Percentiles rank a stretch among this genome's conserved stretches.
phyloP scores from a whole-genome alignment of 2,113 vertebrate species.

The Hylia prasina region DNA sequence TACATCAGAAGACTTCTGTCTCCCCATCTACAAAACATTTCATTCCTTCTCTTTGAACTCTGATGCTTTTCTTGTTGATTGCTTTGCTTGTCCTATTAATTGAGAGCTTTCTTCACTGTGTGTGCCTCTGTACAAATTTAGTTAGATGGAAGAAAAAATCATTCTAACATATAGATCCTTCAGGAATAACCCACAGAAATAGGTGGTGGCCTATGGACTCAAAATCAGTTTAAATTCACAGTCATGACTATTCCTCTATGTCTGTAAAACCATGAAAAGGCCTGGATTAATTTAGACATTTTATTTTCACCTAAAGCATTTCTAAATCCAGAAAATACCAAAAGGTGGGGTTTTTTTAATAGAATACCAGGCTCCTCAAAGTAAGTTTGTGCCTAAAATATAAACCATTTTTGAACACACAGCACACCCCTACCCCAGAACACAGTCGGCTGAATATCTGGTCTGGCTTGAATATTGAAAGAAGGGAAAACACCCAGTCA shows the following conservation, averaged over 20 bases:
- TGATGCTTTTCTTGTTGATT: not conserved
- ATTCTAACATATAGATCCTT: not conserved
- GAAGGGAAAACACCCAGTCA: accelerated
- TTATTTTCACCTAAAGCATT: not conserved
- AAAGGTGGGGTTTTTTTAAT: accelerated
- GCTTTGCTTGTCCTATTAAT: not conserved
- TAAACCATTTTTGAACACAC: not conserved
- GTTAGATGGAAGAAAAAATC: not conserved
- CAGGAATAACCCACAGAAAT: not conserved
- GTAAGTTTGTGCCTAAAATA: not conserved
- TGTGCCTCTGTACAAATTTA: not conserved
- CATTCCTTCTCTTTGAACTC: not conserved
- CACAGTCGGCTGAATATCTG: not conserved
- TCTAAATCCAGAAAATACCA: not conserved
- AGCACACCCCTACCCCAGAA: not conserved
- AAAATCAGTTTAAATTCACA: not conserved
- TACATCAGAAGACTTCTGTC: not conserved
- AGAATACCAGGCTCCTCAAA: not conserved
- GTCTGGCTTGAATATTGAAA: not conserved
- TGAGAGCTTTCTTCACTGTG: not conserved
- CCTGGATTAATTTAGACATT: not conserved
- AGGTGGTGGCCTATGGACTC: not conserved
- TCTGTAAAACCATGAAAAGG: not conserved
- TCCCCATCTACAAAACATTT: not conserved
- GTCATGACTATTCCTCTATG: not conserved